Conservation (phyloP, 92 coral and sea anemone species). For the Anthopleura xanthogrammica region DNA sequence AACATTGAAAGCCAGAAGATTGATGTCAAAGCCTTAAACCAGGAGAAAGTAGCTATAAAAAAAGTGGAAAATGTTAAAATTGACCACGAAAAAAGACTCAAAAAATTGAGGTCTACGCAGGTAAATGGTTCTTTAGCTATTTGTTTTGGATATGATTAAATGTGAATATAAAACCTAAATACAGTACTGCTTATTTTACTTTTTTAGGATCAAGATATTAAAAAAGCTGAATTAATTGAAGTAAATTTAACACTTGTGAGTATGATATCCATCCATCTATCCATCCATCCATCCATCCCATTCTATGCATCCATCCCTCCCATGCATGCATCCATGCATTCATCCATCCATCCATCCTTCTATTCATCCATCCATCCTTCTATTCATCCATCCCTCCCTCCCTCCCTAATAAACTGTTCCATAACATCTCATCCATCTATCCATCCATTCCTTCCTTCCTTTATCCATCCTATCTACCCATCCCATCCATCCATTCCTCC, state of each 20-base stretch:
- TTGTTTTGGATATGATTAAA: too few relatives aligned
- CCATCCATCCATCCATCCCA: not conserved
- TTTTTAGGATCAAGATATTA: constrained; percentile 74
- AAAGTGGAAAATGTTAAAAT: constrained; percentile 86
- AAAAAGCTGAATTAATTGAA: constrained; percentile 83
- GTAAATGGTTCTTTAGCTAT: constrained; percentile 21
- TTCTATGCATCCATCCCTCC: too few relatives aligned
- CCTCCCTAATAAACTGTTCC: too few relatives aligned
- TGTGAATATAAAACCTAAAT: too few relatives aligned
- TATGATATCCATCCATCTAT: not conserved
- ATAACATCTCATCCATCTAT: too few relatives aligned
- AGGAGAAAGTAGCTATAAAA: constrained; percentile 85
- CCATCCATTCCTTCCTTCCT: too few relatives aligned
- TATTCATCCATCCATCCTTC: not conserved
- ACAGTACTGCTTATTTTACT: not conserved
- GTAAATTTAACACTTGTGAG: constrained; percentile 84
- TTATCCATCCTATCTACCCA: not conserved
- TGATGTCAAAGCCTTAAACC: constrained; percentile 89
- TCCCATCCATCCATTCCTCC: not conserved
- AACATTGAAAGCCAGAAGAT: constrained; percentile 94
- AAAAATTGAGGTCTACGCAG: constrained; percentile 76
- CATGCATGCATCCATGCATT: not conserved
- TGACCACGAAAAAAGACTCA: constrained; percentile 86
- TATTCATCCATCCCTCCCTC: too few relatives aligned
- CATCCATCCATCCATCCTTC: not conserved